A percentile compares a stretch with the other conserved stretches of the same genome.
Evolutionary conservation across 2,888 invertebrate species (phyloP).

Genomic region (Xestoiulus laeticollis): DNA sequence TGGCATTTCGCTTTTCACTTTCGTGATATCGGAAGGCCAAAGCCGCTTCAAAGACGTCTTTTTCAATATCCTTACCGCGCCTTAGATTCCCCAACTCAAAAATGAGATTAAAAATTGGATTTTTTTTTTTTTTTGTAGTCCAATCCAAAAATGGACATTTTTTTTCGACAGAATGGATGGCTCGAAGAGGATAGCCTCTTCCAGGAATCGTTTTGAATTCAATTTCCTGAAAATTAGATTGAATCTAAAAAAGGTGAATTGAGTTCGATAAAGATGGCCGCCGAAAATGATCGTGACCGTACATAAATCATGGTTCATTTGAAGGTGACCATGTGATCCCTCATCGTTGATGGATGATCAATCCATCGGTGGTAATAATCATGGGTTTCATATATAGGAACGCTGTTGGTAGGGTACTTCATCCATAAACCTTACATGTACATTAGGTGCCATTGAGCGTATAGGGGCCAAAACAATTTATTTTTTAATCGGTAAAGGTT

Average conservation of each 20-base stretch:
- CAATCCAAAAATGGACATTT: neutral
- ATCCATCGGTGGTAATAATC: too few species aligned
- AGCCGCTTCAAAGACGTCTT: constrained; percentile 8
- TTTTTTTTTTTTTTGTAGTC: neutral
- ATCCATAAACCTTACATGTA: too few species aligned
- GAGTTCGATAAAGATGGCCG: neutral
- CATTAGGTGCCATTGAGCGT: too few species aligned
- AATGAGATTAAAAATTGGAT: constrained; percentile 19
- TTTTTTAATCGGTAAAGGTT: too few species aligned
- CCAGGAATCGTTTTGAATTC: neutral
- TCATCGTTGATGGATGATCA: neutral
- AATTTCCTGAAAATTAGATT: neutral
- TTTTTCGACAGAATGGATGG: neutral
- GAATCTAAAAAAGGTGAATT: neutral
- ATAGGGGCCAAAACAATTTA: too few species aligned
- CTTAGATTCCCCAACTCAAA: neutral
- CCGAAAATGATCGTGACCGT: neutral
- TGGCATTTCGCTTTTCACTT: constrained; percentile 13
- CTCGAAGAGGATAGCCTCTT: neutral
- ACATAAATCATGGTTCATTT: neutral
- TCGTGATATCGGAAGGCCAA: neutral
- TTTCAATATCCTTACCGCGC: neutral
- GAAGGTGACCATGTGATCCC: neutral
- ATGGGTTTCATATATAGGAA: too few species aligned
- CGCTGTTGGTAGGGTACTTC: too few species aligned